phyloP scores from a whole-genome alignment of 2,797 vertebrate species.

The Argentina silus region DNA sequence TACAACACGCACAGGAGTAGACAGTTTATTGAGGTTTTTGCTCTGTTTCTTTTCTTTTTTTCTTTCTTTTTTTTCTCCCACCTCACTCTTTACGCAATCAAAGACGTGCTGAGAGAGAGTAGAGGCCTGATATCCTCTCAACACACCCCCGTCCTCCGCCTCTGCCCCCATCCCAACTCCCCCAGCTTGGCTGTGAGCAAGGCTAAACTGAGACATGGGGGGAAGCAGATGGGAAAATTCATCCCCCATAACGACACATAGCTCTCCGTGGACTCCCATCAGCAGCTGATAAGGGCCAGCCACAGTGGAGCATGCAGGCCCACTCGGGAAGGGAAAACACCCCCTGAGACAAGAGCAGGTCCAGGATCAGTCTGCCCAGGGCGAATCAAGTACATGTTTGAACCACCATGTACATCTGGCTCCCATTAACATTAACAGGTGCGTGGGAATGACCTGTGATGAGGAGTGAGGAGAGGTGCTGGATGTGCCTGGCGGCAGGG shows the following conservation, averaged over 20 bases:
- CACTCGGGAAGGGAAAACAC: not conserved
- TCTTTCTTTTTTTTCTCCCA: not conserved
- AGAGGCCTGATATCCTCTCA: not conserved
- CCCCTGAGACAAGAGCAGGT: not conserved
- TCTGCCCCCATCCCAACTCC: not conserved
- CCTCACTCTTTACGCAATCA: not conserved
- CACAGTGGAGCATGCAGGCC: not conserved
- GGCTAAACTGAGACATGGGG: not conserved
- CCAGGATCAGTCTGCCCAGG: not conserved
- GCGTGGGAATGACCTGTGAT: constrained; percentile 32
- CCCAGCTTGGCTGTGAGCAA: not conserved
- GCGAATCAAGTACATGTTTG: not conserved
- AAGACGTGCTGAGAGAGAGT: not conserved
- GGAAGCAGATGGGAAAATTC: not conserved
- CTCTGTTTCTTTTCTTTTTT: not conserved
- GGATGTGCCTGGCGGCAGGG: constrained; percentile 23
- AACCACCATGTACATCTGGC: constrained; percentile 4
- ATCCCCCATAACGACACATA: not conserved
- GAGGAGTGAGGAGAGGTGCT: constrained; percentile 12
- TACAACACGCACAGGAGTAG: not conserved
- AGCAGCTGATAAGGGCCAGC: not conserved
- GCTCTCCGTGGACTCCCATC: not conserved
- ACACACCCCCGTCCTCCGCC: too few species aligned
- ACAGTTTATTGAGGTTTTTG: not conserved
- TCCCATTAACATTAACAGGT: constrained; percentile 20